Evolutionary conservation across 2,888 invertebrate genomes (phyloP).

Genomic region (Malacosoma neustria): DNA sequence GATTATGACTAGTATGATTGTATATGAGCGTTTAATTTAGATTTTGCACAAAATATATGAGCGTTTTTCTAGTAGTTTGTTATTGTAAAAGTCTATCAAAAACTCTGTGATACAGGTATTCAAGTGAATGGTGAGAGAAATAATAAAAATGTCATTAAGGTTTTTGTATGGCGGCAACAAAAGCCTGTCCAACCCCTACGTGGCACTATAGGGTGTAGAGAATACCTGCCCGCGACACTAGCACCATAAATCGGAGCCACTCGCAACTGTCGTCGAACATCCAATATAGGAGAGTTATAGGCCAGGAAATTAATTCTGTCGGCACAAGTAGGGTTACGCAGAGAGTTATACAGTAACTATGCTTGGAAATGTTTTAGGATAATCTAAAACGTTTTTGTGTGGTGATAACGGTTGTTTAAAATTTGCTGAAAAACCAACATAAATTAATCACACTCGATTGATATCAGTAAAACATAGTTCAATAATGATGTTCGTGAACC

Average conservation of each 20-base stretch:
- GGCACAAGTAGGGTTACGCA: conserved; percentile 61
- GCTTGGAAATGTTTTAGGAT: conserved; percentile 14
- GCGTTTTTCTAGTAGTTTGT: too few relatives aligned
- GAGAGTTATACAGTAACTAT: conserved; percentile 25
- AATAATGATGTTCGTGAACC: too few relatives aligned
- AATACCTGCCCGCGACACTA: conserved; percentile 54
- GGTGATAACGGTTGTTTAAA: too few relatives aligned
- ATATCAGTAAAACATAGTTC: too few relatives aligned
- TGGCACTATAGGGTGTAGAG: conserved; percentile 14
- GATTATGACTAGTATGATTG: too few relatives aligned
- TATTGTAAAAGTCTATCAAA: too few relatives aligned
- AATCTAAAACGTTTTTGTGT: too few relatives aligned
- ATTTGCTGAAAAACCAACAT: not conserved
- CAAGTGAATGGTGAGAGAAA: too few relatives aligned
- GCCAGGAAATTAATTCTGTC: conserved; percentile 73
- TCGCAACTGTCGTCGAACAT: conserved; percentile 60
- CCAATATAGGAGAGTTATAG: conserved; percentile 72
- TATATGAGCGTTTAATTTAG: too few relatives aligned
- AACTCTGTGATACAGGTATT: too few relatives aligned
- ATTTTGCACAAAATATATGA: too few relatives aligned
- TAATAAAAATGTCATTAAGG: not conserved
- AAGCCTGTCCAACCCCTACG: not conserved
- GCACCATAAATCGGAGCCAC: conserved; percentile 59
- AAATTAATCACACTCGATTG: too few relatives aligned
- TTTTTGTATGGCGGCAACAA: not conserved